Base-by-base conservation (phyloP, 2,888 invertebrate genomes). In the Alviniconcha strummeri region DNA sequence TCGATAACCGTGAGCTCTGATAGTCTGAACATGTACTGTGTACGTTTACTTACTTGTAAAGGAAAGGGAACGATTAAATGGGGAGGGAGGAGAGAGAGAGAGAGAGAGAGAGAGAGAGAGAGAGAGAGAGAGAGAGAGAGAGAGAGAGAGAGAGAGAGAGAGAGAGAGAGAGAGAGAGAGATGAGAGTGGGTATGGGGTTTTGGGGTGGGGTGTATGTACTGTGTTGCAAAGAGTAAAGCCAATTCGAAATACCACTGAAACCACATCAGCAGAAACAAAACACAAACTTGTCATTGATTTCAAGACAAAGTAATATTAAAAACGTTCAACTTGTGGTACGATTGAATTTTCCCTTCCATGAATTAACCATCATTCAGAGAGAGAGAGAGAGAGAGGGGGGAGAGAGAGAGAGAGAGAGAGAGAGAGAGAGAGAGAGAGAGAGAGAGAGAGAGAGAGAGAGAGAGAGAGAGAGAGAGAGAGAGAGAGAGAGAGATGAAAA, bases 81-180 rank as follows among this genome's bases (percentile, higher is more conserved):
- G 36, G n/a, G 36, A 19, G 36, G 17, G 7, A 4, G 19, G 72
- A 36, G 36, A 72, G 1, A 3, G 72, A 72, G 72, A 72, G 72
- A 72, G 36, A 72, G 72, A 36, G 15, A 36, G 52, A 15, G 52
- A 36, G 52, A 36, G 19, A 54, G 77, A 77, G 77, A 77, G 77
- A 77, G 77, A 77, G 77, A 77, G 77, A 57, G 77, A 77, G 77
- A 77, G 77, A 57, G 77, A 77, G 77, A 77, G 77, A 77, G 57
- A 77, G 77, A 77, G 77, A 77, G 77, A 77, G 77, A 77, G 77
- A 77, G 77, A 77, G 77, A 77, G 77, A 80, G 67, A 80, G 67
- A 80, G 52, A 19, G 64, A 64, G 7, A 52, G 36, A 52, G 80
- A 64, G 67, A 54, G n/a, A 67, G 80, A 64, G 56, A 55, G 69